A percentile compares a stretch with the other conserved stretches of the same genome.
Conservation (phyloP, 2,797 vertebrate species). For the Bucorvus abyssinicus region DNA sequence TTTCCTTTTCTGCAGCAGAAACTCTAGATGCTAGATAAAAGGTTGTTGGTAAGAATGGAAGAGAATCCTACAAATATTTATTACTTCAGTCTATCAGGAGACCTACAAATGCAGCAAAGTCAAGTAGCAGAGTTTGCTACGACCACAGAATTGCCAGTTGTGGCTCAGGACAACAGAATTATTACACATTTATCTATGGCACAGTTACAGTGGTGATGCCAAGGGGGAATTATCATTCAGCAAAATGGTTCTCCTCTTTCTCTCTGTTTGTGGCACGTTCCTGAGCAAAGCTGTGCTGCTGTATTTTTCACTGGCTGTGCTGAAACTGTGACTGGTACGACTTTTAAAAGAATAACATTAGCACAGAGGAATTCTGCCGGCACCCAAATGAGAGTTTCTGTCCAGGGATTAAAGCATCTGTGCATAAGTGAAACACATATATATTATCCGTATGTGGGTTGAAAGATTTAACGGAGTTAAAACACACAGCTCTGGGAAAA, state of each 20-base stretch:
- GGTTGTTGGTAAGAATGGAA: background rate
- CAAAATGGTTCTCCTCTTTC: background rate
- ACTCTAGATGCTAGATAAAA: background rate
- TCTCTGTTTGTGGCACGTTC: background rate
- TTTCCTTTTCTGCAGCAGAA: background rate
- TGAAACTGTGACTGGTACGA: background rate
- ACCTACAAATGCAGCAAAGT: background rate
- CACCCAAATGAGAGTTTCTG: background rate
- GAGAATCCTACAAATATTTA: background rate
- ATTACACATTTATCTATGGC: background rate
- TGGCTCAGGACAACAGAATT: background rate
- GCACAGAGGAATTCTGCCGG: background rate
- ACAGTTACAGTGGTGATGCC: background rate
- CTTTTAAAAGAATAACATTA: background rate
- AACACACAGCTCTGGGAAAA: conserved; percentile 14
- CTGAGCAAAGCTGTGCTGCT: background rate
- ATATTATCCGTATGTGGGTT: background rate
- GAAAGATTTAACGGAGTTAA: conserved; percentile 21
- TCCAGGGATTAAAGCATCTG: conserved; percentile 18
- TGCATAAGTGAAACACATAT: background rate
- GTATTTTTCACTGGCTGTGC: background rate
- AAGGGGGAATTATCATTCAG: background rate
- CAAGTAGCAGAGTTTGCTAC: background rate
- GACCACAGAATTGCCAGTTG: background rate
- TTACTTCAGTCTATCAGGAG: background rate